Evolutionary conservation across 2,888 invertebrate genomes (phyloP), one percentile per base, ranked within the genome.

Genomic region (Cheilosia vernalis): DNA sequence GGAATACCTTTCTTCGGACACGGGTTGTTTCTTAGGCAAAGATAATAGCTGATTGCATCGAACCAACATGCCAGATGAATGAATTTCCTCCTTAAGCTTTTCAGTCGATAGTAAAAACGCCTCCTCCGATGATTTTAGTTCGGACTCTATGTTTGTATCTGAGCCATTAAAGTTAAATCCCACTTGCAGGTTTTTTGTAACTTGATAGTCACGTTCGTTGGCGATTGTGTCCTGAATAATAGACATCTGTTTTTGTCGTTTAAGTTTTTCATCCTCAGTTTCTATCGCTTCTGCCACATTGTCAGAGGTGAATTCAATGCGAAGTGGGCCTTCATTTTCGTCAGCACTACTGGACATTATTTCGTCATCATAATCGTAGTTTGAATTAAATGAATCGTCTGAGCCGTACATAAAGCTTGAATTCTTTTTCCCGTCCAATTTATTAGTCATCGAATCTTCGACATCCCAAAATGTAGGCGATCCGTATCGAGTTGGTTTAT

Each of bases 211-310:
- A 6, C 90, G 90, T 80, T 92, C 92, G 80, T 92, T 92, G 13
- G 90, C 91, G 74, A 90, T 92, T 1, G 91, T 90, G 4, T 91
- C 90, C 87, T 91, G 92, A 53, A 91, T 92, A 5, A 92, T 92
- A 30, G 90, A 91, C 33, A 91, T 70, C 79, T 91, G 90, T 73
- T 89, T 92, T 89, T 90, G 90, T 1, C 92, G 89, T 87, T 92
- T 93, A 88, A 89, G 88, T 47, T 90, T 88, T 90, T 93, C 92
- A n/a, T 91, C 90, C 72, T 93, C 94, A 4, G 95, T 92, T 88
- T 97, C 97, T 0, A 97, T 94, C 0, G 97, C 97, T 90, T 97
- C 97, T 0, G 97, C 97, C 53, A 96, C 95, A 91, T 96, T 97
- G 27, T 96, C 96, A 0, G 96, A 95, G 88, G 95, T 96, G 89